Evolutionary conservation across 1,140 invertebrate genomes (phyloP), one percentile per base, ranked within the genome.

Genomic region (Pogonognathellus flavescens): DNA sequence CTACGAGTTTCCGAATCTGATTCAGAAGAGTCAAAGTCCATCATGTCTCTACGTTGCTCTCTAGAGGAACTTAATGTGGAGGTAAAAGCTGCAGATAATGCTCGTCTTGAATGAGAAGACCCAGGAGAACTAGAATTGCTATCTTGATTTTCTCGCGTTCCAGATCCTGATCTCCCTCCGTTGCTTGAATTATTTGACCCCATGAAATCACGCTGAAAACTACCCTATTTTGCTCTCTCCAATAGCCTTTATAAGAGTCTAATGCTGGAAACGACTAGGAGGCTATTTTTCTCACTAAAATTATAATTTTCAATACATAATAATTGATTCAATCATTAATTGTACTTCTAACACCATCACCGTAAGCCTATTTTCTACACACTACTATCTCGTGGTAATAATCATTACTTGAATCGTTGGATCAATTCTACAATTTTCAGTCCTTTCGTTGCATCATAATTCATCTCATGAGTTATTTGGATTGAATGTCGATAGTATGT

Each of bases 131-230:
- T 76, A 31, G 31, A 49, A 76, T 50, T 76, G 41, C 41, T 50
- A 11, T 31, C 70, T 76, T 76, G 70, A 76, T 76, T 76, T 76
- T 76, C 70, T 76, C 31, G 70, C 13, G 70, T 20, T 76, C 41
- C 53, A 57, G 11, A 14, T 57, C 53, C 70, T 76, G 70, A 31
- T 49, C 70, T 41, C 70, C 70, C 70, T 49, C 70, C 70, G 70
- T 49, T 76, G 41, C 70, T 76, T 16, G 70, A 76, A 76, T n/a
- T 76, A 16, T 76, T 76, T 76, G 70, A 76, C 70, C 70, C 70
- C 70, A 76, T 76, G 70, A 41, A 76, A 76, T 49, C 41, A 31
- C 25, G 70, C 25, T 18, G 31, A 6, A 49, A 76, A n/a, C 41
- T 25, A 76, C 70, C 9, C 70, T 41, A 76, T 50, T 18, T 76